phyloP scores from a whole-genome alignment of 2,888 invertebrate genomes.

The Carterocephalus palaemon region DNA sequence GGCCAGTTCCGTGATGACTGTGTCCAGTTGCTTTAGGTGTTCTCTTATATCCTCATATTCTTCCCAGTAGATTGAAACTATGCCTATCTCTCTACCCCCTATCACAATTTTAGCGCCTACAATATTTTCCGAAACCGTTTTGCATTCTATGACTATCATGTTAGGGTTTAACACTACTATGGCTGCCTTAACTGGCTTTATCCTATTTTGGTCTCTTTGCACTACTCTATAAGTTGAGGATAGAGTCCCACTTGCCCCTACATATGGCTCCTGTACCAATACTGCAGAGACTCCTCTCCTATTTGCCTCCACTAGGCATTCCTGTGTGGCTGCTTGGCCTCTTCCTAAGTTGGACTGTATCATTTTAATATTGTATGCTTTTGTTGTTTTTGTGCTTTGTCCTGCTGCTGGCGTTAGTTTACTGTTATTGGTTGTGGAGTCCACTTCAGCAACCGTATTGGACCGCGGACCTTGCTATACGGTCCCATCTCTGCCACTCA shows the following conservation, averaged over 20 bases:
- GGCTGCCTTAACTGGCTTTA: not conserved
- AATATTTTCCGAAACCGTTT: not conserved
- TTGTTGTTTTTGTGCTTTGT: not conserved
- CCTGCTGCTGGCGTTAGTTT: not conserved
- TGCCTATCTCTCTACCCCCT: too few relatives aligned
- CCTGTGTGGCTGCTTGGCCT: not conserved
- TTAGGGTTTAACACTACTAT: not conserved
- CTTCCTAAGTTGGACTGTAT: not conserved
- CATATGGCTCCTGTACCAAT: not conserved
- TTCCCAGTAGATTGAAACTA: not conserved
- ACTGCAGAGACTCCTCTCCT: not conserved
- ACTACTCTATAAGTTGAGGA: not conserved
- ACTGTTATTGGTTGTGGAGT: not conserved
- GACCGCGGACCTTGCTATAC: not conserved
- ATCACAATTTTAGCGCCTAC: not conserved
- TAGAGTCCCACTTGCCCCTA: not conserved
- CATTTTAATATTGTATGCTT: not conserved
- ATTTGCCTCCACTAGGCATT: not conserved
- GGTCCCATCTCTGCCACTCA: constrained; percentile 9
- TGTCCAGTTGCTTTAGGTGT: not conserved
- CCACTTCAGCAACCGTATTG: not conserved
- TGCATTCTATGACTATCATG: not conserved
- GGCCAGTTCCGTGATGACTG: too few relatives aligned
- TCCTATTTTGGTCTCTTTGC: not conserved
- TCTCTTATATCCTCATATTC: not conserved